Conservation (phyloP, 2,113 vertebrate genomes). For the Brachypodius melanocephalos region DNA sequence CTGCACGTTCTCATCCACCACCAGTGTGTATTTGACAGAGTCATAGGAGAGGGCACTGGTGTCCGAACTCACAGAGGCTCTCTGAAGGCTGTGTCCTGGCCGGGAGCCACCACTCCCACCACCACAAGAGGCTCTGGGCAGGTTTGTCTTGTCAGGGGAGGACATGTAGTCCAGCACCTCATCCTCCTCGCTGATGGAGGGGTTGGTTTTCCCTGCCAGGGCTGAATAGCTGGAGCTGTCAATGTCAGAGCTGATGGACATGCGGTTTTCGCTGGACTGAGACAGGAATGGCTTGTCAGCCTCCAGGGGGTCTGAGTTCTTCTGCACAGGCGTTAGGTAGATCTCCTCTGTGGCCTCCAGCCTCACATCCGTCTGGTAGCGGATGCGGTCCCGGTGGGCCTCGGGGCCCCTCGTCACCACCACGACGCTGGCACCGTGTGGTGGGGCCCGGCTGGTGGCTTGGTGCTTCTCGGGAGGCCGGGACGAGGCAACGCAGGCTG, state of each 20-base stretch:
- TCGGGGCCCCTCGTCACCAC: slow-evolving; percentile 66
- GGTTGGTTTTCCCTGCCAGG: slow-evolving; percentile 81
- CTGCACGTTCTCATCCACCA: slow-evolving; percentile 94
- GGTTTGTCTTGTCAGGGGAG: slow-evolving; percentile 68
- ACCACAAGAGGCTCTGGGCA: slow-evolving; percentile 49
- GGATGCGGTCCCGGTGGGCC: slow-evolving; percentile 85
- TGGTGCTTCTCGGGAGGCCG: slow-evolving; percentile 68
- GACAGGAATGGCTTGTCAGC: slow-evolving; percentile 83
- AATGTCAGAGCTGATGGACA: slow-evolving; percentile 90
- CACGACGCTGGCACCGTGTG: slow-evolving; percentile 63
- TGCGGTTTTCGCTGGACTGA: slow-evolving; percentile 85
- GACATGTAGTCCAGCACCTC: slow-evolving; percentile 83
- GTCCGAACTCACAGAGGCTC: slow-evolving; percentile 90
- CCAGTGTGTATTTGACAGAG: slow-evolving; percentile 95
- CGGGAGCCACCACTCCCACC: slow-evolving; percentile 59
- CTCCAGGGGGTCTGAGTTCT: slow-evolving; percentile 80
- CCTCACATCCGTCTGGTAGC: slow-evolving; percentile 87
- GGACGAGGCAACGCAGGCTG: slow-evolving; percentile 58
- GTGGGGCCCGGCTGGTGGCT: slow-evolving; percentile 43
- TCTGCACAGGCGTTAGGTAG: slow-evolving; percentile 91
- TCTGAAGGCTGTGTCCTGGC: slow-evolving; percentile 54
- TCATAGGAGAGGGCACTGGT: slow-evolving; percentile 94
- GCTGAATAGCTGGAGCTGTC: slow-evolving; percentile 85
- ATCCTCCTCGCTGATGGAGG: slow-evolving; percentile 90
- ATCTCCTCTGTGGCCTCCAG: slow-evolving; percentile 96